Evolutionary conservation across 2,888 invertebrate species (phyloP), one percentile per base, ranked within the genome.

Genomic region (Onchidella celtica): DNA sequence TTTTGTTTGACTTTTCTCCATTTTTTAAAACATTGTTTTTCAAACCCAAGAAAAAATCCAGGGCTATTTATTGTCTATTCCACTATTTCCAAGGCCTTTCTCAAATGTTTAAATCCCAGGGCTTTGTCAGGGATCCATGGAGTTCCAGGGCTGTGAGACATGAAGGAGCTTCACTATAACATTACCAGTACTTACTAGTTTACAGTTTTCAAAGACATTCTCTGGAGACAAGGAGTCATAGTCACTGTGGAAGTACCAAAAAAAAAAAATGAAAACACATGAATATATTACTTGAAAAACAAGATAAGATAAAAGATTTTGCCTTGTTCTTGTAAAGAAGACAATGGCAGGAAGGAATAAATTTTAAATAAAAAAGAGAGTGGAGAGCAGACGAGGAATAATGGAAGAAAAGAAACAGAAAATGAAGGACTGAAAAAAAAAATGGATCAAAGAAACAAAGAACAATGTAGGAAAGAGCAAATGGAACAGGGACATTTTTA

Each of bases 131-230:
- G n/a, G n/a, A n/a, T n/a, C n/a, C n/a, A n/a, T n/a, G n/a, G n/a
- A n/a, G n/a, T n/a, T n/a, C n/a, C n/a, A n/a, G n/a, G n/a, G n/a
- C n/a, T n/a, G n/a, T n/a, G n/a, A n/a, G n/a, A n/a, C n/a, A n/a
- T n/a, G n/a, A n/a, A n/a, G 47, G 47, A 47, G 9, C 47, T 47
- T 17, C 6, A 17, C 6, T 17, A 47, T 47, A 6, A 47, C 47
- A 47, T 17, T 11, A 11, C 17, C 24, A 59, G 38, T 34, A 90
- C 92, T 89, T 87, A 93, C 93, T 92, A 93, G 79, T 74, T 92
- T 85, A 94, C 98, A 98, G 94, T 98, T 98, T 90, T 96, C 95
- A 94, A 96, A 97, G 79, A 98, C 95, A 94, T 98, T 96, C 90
- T 96, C 95, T 92, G 97, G 96, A 90, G 96, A 96, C 87, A 98